phyloP scores from a whole-genome alignment of 2,113 vertebrate genomes.

The Xiphophorus couchianus region DNA sequence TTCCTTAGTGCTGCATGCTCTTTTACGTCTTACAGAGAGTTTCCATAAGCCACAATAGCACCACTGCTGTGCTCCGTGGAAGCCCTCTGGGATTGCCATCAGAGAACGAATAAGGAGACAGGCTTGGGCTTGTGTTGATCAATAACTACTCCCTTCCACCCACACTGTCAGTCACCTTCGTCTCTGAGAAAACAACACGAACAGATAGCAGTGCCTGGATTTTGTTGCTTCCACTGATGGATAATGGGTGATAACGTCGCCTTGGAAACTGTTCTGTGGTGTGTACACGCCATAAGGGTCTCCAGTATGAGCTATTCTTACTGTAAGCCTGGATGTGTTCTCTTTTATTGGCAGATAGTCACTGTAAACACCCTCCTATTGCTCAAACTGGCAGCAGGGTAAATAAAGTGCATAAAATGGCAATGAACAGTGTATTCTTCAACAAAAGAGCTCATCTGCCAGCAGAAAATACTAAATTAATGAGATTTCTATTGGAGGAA shows the following conservation, averaged over 20 bases:
- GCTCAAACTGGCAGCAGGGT: constrained; percentile 32
- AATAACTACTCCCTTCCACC: constrained; percentile 66
- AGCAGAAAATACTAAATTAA: constrained; percentile 15
- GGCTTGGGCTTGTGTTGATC: constrained; percentile 68
- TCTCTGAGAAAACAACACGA: constrained; percentile 62
- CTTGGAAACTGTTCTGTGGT: constrained; percentile 63
- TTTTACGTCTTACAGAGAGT: constrained; percentile 53
- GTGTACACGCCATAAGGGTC: constrained; percentile 37
- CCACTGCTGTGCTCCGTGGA: constrained; percentile 34
- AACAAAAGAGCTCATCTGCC: constrained; percentile 45
- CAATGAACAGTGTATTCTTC: constrained; percentile 81
- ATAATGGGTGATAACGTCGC: constrained; percentile 68
- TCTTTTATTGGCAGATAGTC: constrained; percentile 48
- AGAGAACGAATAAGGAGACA: constrained; percentile 37
- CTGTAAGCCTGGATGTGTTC: constrained; percentile 42
- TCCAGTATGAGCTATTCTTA: constrained; percentile 35
- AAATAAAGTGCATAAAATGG: constrained; percentile 72
- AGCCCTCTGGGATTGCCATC: constrained; percentile 58
- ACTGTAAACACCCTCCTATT: constrained; percentile 50
- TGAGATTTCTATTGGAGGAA: constrained; percentile 26
- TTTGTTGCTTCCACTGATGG: constrained; percentile 67
- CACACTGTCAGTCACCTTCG: constrained; percentile 59
- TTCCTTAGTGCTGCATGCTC: constrained; percentile 32
- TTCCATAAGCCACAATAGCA: constrained; percentile 59
- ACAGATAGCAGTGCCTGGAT: constrained; percentile 60